phyloP scores from a whole-genome alignment of 2,113 vertebrate species.

The Noturus placidus region DNA sequence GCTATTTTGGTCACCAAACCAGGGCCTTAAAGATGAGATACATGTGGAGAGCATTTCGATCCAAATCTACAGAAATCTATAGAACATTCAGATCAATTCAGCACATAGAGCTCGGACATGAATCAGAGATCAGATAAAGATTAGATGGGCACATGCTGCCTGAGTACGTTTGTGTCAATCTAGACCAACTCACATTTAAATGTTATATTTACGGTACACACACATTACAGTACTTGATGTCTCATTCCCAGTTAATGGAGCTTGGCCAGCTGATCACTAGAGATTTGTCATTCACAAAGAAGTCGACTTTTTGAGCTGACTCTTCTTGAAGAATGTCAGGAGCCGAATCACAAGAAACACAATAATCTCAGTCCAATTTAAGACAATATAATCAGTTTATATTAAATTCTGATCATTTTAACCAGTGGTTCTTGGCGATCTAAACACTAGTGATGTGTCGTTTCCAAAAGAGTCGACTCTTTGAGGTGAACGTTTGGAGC shows the following conservation, averaged over 20 bases:
- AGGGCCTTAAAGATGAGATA: not conserved
- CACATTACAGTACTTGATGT: not conserved
- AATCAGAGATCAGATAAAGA: slow-evolving; percentile 40
- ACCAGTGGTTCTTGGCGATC: not conserved
- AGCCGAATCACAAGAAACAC: not conserved
- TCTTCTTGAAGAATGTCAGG: not conserved
- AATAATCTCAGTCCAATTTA: not conserved
- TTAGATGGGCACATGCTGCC: slow-evolving; percentile 1
- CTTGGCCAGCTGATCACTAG: no score
- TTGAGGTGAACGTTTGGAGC: not conserved
- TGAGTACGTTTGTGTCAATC: not conserved
- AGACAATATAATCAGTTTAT: not conserved
- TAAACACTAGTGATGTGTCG: not conserved
- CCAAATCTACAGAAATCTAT: not conserved
- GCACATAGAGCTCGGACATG: not conserved
- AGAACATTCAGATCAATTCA: not conserved
- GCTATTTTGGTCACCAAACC: not conserved
- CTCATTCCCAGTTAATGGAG: not conserved
- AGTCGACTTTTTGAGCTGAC: no score
- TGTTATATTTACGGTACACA: not conserved
- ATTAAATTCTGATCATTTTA: not conserved
- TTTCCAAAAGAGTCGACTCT: not conserved
- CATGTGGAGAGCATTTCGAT: not conserved
- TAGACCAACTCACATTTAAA: not conserved
- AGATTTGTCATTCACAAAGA: no score